Base-by-base conservation (phyloP, 2,888 invertebrate species). In the Ophion slaviceki region DNA sequence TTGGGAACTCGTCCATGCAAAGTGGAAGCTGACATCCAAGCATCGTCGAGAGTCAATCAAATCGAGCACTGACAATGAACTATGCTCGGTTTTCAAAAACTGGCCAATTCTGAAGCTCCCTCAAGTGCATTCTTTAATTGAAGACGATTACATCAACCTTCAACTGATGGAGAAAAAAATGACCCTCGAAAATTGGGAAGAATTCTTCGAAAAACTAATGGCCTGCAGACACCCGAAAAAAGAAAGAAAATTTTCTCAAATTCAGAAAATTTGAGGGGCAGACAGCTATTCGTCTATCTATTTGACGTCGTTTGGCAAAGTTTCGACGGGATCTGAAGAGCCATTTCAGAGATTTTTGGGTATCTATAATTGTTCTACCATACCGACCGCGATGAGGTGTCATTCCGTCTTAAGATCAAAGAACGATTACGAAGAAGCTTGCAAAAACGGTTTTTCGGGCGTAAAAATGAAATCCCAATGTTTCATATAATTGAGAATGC, bases 401-500 rank as follows among this genome's bases (percentile, higher is more conserved):
- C n/a, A n/a, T n/a, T n/a, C n/a, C n/a, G n/a, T n/a, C n/a, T n/a
- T n/a, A 36, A 53, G 76, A 2, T 53, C 77, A 10, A 36, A 77
- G 40, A 77, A 67, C 32, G 40, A 67, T 67, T 40, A 36, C n/a
- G n/a, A 20, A 40, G 40, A 57, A n/a, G 36, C 14, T 20, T 87
- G 61, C 7, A 61, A 20, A 8, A 79, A 53, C 36, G 6, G 62
- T 40, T 76, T 68, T 53, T 28, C 53, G 17, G 81, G 75, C 0
- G 14, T 75, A 47, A 59, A 36, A 5, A 17, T 68, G 75, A 75
- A 62, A 68, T 72, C 1, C 57, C 28, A 8, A 71, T 61, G 8
- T 80, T 77, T 85, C 84, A 89, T 24, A 77, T 85, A 5, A 80
- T 64, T 7, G 45, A 80, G 32, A 87, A 89, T 78, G 45, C 81